Conservation (phyloP, 53 echinoderm and acorn worm genomes). For the Apostichopus leukothele region DNA sequence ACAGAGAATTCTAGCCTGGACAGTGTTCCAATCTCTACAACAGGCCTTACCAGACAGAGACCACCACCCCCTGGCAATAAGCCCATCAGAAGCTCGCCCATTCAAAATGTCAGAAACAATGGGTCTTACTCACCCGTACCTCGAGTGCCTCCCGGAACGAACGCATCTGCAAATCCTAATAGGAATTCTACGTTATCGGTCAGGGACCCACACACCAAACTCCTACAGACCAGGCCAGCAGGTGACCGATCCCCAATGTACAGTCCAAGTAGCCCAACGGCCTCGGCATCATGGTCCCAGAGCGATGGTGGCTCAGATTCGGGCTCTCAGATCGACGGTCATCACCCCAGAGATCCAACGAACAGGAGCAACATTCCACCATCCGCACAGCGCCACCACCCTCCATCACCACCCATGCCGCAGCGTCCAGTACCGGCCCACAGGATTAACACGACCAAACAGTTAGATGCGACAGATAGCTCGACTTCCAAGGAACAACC, state of each 20-base stretch:
- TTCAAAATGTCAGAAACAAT: constrained; percentile 2
- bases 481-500: constrained; percentile 6
- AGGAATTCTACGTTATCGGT: constrained; percentile 63
- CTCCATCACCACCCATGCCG: constrained; percentile 26
- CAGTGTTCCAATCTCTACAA: constrained; percentile 64
- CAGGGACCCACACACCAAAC: constrained; percentile 67
- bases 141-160: constrained; percentile 10
- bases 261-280: constrained; percentile 61
- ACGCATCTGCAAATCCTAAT: constrained; percentile 10
- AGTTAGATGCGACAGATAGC: background rate
- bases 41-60: constrained; percentile 28
- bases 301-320: background rate
- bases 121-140: constrained; percentile 48
- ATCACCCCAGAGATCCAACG: background rate
- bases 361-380: constrained; percentile 19
- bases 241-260: constrained; percentile 80
- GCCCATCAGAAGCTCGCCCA: constrained; percentile 23
- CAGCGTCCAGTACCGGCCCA: constrained; percentile 44
- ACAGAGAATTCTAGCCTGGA: constrained; percentile 98
- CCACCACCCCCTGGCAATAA: background rate
- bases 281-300: constrained; percentile 14
- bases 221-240: constrained; percentile 66
- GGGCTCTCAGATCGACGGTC: constrained; percentile 27
- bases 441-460: constrained; percentile 5
- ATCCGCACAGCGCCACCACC: constrained; percentile 16